These are phyloP conservation scores for Zaprionus tsacasi DNA, from an alignment of 1,140 invertebrate species.

Conservation along the genomic window DNA sequence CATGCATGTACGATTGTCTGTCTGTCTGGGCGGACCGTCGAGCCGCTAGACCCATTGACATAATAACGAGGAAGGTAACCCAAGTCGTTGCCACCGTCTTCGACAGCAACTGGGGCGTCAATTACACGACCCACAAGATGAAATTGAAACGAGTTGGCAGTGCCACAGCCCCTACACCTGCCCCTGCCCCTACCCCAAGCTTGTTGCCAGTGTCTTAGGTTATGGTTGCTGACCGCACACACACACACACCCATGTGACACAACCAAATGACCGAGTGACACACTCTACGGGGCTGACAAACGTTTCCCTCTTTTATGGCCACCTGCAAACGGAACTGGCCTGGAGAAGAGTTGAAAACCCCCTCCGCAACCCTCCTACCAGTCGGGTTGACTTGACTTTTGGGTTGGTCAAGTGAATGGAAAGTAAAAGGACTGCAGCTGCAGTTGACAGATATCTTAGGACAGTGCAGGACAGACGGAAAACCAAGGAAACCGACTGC, in stretches of 20 bases:
- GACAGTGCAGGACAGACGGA: not conserved
- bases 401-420: constrained; percentile 51
- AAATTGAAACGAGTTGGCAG: constrained; percentile 53
- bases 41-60: constrained; percentile 78
- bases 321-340: constrained; percentile 41
- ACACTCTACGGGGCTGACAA: constrained; percentile 49
- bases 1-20: constrained; percentile 27
- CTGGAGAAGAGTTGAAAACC: not conserved
- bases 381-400: not conserved
- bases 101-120: constrained; percentile 60
- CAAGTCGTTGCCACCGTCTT: constrained; percentile 50
- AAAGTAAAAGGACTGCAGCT: constrained; percentile 53
- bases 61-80: constrained; percentile 84
- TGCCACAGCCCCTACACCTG: not conserved
- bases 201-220: constrained; percentile 63
- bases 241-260: constrained; percentile 47
- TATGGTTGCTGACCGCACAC: constrained; percentile 63
- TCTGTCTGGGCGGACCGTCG: constrained; percentile 44
- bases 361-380: no score
- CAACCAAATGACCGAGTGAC: constrained; percentile 72
- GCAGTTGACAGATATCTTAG: constrained; percentile 28
- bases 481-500: constrained; percentile 3
- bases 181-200: not conserved
- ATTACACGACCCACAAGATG: constrained; percentile 67
- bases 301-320: constrained; percentile 4